These are phyloP conservation scores for Ariopsis seemanni DNA, from an alignment of 2,113 vertebrate species.

Conservation along the genomic window DNA sequence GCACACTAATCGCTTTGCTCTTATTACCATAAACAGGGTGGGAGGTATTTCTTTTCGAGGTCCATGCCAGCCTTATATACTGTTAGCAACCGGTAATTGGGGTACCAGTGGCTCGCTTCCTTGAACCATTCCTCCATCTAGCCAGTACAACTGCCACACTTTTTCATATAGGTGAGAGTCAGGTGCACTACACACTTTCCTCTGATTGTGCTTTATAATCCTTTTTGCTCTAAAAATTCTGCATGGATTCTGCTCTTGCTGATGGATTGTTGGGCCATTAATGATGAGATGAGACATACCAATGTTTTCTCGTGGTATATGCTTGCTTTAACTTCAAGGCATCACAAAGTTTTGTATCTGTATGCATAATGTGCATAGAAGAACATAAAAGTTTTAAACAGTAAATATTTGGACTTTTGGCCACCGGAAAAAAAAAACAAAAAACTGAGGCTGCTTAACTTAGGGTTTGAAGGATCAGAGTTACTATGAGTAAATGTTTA, in stretches of 20 bases:
- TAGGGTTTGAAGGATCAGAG: background rate
- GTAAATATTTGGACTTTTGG: background rate
- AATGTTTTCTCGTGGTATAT: background rate
- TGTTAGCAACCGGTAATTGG: background rate
- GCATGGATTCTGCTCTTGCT: background rate
- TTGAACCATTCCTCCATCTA: constrained; percentile 37
- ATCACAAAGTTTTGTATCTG: background rate
- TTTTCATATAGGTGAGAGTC: constrained; percentile 49
- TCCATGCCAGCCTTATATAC: constrained; percentile 51
- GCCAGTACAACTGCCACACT: constrained; percentile 25
- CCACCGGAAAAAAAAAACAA: background rate
- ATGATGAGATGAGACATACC: background rate
- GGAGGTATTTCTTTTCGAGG: constrained; percentile 23
- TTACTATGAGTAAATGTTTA: background rate
- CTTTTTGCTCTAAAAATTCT: background rate
- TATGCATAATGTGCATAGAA: background rate
- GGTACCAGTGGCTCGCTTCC: constrained; percentile 33
- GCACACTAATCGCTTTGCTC: constrained; percentile 43
- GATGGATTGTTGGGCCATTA: background rate
- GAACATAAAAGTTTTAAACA: background rate
- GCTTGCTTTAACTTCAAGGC: background rate
- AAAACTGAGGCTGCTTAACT: background rate
- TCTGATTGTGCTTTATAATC: background rate
- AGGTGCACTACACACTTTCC: background rate
- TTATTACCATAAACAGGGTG: constrained; percentile 54